phyloP scores from a whole-genome alignment of 2,888 invertebrate genomes.

The Aleiodes leptofemur region DNA sequence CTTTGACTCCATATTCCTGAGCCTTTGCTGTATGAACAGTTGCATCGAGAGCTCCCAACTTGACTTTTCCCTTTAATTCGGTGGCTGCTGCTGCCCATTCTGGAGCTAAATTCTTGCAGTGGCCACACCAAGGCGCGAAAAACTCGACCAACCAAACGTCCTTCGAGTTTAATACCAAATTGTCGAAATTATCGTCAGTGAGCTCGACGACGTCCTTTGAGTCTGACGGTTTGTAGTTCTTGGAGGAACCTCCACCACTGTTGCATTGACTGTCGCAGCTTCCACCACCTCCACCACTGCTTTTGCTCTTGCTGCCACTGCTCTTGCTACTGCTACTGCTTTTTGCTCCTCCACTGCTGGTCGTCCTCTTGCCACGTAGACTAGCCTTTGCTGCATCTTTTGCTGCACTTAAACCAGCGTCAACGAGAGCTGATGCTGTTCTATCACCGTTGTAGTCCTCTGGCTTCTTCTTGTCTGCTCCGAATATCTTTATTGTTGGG shows the following conservation, averaged over 20 bases:
- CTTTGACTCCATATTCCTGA: conserved; percentile 89
- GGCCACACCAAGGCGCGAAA: conserved; percentile 98
- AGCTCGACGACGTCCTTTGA: conserved; percentile 87
- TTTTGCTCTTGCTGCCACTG: no score
- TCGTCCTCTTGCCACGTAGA: conserved; percentile 80
- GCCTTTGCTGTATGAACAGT: conserved; percentile 92
- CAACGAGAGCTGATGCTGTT: conserved; percentile 90
- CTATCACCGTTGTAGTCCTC: conserved; percentile 90
- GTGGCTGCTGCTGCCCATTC: conserved; percentile 97
- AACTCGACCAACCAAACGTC: conserved; percentile 99
- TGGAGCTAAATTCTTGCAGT: conserved; percentile 97
- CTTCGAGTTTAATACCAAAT: conserved; percentile 92
- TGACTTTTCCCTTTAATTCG: conserved; percentile 96
- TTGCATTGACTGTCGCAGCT: no score
- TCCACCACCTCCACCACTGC: no score
- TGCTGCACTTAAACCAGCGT: conserved; percentile 88
- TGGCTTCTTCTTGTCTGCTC: conserved; percentile 87
- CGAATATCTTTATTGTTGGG: conserved; percentile 97
- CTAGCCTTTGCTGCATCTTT: conserved; percentile 84
- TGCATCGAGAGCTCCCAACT: conserved; percentile 97
- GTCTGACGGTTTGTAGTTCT: conserved; percentile 26
- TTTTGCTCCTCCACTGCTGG: conserved; percentile 21
- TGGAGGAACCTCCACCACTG: conserved; percentile 43
- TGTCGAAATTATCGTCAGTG: conserved; percentile 97
- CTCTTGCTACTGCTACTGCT: no score